These are phyloP conservation scores for Cynoglossus semilaevis DNA, from an alignment of 2,113 vertebrate genomes.

Conservation along the genomic window DNA sequence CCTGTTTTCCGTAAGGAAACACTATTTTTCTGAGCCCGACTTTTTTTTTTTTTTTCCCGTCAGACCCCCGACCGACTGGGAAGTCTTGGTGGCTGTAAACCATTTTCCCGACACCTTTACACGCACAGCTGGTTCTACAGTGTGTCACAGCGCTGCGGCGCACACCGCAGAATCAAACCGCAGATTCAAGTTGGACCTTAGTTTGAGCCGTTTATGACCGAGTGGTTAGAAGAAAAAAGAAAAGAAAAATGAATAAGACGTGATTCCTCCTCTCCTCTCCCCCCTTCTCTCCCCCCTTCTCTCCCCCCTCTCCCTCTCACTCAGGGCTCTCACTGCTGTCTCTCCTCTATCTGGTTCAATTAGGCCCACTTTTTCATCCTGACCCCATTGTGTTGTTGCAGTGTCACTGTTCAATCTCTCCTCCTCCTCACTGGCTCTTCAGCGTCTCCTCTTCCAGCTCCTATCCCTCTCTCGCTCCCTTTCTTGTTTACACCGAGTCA, in stretches of 20 bases:
- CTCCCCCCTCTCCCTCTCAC: slow-evolving; percentile 35
- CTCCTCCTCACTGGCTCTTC: slow-evolving; percentile 49
- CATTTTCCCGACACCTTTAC: slow-evolving; percentile 28
- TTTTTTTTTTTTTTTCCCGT: slow-evolving; percentile 2
- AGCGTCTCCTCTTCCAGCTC: slow-evolving; percentile 33
- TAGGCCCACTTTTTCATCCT: slow-evolving; percentile 74
- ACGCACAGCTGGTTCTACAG: slow-evolving; percentile 5
- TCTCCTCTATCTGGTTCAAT: slow-evolving; percentile 72
- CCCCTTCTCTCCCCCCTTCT: slow-evolving; percentile 21
- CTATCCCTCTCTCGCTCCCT: slow-evolving; percentile 56
- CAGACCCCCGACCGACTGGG: slow-evolving; percentile 7
- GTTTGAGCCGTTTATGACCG: background rate
- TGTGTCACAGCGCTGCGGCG: slow-evolving; percentile 18
- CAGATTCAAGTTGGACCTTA: background rate
- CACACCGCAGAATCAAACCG: background rate
- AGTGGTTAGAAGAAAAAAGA: slow-evolving; percentile 13
- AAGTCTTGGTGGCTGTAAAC: slow-evolving; percentile 30
- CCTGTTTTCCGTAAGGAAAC: slow-evolving; percentile 15
- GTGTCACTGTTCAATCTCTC: slow-evolving; percentile 75
- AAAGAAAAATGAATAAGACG: slow-evolving; percentile 16
- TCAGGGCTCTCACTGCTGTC: slow-evolving; percentile 37
- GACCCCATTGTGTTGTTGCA: slow-evolving; percentile 72
- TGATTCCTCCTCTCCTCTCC: slow-evolving; percentile 14
- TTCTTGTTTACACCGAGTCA: slow-evolving; percentile 66
- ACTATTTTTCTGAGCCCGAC: background rate